Evolutionary conservation across 2,797 vertebrate species (phyloP), one percentile per base, ranked within the genome.

Genomic region (Nyctalus aviator): DNA sequence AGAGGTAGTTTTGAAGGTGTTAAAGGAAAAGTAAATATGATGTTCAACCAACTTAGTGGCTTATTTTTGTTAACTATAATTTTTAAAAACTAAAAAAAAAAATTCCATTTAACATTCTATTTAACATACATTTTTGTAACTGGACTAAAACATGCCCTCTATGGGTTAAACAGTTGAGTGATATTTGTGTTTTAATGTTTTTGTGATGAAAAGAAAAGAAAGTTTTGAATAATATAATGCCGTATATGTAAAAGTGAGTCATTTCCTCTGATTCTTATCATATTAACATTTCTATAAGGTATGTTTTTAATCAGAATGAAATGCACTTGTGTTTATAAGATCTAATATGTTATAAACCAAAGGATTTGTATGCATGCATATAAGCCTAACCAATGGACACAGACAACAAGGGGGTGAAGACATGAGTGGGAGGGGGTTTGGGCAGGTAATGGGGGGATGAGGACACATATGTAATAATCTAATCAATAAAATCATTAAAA

Each of bases 11-110:
- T 75, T 84, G 15, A 91, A 82, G 18, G 4, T 25, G 30, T 83
- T 95, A 95, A n/a, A 95, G 46, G 59, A 75, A 94, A 95, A 85
- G 37, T 91, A 93, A 64, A 69, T 59, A 86, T 64, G 4, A 79
- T 78, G 30, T 21, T 90, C 88, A 95, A 9, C 59, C 23, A 84
- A 95, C 5, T 73, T 69, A 95, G 84, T 88, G 32, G 17, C 37
- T 91, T 91, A 77, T 64, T 95, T 92, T 64, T 41, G 62, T 92
- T 88, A 90, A 32, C 30, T 81, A 64, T 37, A 85, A 81, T 62
- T 84, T 85, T 81, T n/a, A n/a, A n/a, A 62, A 62, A 62, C 50
- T 37, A 25, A 82, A 64, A 64, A n/a, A 21, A 79, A 66, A 76
- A 87, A 68, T 17, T 6, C 8, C 0, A 37, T 12, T 83, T 88